phyloP scores from a whole-genome alignment of 1,140 invertebrate genomes.

The Bombus difficillimus region DNA sequence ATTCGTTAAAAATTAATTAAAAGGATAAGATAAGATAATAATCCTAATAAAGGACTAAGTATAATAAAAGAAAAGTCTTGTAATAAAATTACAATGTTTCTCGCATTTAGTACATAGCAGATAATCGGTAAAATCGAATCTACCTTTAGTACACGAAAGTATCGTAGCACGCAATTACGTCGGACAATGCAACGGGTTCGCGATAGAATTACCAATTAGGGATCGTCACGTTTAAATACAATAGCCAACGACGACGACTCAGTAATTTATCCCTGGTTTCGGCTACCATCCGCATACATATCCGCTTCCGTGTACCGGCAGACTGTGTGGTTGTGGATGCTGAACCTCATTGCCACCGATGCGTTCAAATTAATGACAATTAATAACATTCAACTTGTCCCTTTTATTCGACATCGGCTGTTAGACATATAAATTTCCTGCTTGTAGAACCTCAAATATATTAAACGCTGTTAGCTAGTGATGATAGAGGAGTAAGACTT shows the following conservation, averaged over 20 bases:
- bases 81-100: neutral
- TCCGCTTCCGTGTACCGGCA: slow-evolving; percentile 28
- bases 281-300: slow-evolving; percentile 47
- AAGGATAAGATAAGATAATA: neutral
- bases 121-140: slow-evolving; percentile 30
- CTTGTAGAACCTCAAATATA: neutral
- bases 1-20: neutral
- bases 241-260: slow-evolving; percentile 77
- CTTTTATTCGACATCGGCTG: slow-evolving; percentile 20
- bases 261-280: slow-evolving; percentile 78
- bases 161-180: slow-evolving; percentile 36
- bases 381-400: slow-evolving; percentile 51
- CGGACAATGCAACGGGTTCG: slow-evolving; percentile 8
- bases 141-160: slow-evolving; percentile 17
- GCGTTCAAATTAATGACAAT: slow-evolving; percentile 64
- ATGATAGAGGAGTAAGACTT: no score
- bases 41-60: no score
- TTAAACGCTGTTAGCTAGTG: no score
- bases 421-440: neutral
- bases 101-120: no score
- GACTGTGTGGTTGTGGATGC: slow-evolving; percentile 15
- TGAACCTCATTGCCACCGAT: slow-evolving; percentile 14
- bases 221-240: slow-evolving; percentile 78
- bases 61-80: neutral
- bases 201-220: slow-evolving; percentile 73